A percentile compares a stretch with the other conserved stretches of the same genome.
phyloP scores from a whole-genome alignment of 2,113 vertebrate species.

The Sakesphorus luctuosus region DNA sequence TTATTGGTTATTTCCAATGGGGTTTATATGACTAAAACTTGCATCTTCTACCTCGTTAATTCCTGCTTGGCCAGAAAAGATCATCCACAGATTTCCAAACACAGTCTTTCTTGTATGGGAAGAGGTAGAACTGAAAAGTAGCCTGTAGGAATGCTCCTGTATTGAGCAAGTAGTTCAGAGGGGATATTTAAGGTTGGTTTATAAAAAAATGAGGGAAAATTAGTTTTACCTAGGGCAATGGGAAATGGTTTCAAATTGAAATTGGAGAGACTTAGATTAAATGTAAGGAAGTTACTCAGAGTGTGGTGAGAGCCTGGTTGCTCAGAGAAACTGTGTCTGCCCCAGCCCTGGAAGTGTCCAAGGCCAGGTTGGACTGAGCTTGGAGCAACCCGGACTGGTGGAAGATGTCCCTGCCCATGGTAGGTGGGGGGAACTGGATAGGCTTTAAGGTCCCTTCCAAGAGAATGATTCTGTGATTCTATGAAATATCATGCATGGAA shows the following conservation, averaged over 20 bases:
- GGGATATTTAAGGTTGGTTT: too few species aligned
- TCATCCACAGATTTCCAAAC: accelerated
- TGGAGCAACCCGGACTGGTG: accelerated
- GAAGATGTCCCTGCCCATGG: accelerated
- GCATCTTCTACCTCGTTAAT: background rate
- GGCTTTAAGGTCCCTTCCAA: background rate
- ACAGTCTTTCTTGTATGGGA: accelerated
- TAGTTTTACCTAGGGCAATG: background rate
- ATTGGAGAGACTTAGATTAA: background rate
- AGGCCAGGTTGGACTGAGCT: accelerated
- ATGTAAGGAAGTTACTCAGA: background rate
- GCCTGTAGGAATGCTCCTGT: accelerated
- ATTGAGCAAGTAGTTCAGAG: background rate
- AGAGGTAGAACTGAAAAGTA: background rate
- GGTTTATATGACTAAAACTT: background rate
- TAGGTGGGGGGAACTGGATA: accelerated
- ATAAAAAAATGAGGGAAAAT: background rate
- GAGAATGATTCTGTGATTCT: background rate
- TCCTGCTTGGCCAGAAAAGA: background rate
- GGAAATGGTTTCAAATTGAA: background rate
- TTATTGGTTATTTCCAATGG: background rate
- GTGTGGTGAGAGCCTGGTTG: accelerated
- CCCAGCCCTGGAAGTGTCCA: background rate
- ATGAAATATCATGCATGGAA: background rate
- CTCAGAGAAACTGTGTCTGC: background rate